A percentile compares a stretch with the other conserved stretches of the same genome.
These are phyloP conservation scores for Tanytarsus gracilentus DNA, from an alignment of 2,888 invertebrate genomes.

Conservation along the genomic window DNA sequence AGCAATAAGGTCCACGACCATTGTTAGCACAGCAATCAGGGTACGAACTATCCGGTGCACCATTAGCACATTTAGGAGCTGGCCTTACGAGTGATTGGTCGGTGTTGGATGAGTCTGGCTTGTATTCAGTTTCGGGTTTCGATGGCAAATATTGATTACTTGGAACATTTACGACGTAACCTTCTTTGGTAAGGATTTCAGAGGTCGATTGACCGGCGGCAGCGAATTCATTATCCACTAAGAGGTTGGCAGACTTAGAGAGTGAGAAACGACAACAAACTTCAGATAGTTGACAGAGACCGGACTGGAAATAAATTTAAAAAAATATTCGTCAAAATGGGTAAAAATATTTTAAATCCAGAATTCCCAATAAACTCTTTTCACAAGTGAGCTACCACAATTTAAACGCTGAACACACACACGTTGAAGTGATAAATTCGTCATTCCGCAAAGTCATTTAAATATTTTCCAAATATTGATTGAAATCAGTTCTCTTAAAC, in stretches of 20 bases:
- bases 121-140: slow-evolving; percentile 17
- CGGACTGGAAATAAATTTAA: slow-evolving; percentile 34
- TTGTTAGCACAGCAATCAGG: slow-evolving; percentile 5
- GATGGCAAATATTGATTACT: slow-evolving; percentile 35
- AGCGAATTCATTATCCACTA: slow-evolving; percentile 33
- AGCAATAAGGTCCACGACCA: neutral
- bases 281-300: slow-evolving; percentile 40
- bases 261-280: slow-evolving; percentile 38
- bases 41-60: slow-evolving; percentile 6
- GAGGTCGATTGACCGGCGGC: slow-evolving; percentile 28
- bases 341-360: neutral
- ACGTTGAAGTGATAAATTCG: too few relatives aligned
- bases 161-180: slow-evolving; percentile 41
- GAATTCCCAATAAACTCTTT: neutral
- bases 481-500: too few relatives aligned
- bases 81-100: neutral
- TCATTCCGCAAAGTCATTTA: too few relatives aligned
- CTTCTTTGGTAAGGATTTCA: slow-evolving; percentile 38
- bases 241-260: slow-evolving; percentile 31
- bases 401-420: too few relatives aligned
- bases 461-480: too few relatives aligned
- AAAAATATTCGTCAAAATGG: neutral
- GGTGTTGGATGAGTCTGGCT: slow-evolving; percentile 32
- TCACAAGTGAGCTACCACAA: too few relatives aligned
- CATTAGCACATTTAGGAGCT: neutral